Conservation (phyloP, 2,888 invertebrate species). For the Epirrhoe alternata region DNA sequence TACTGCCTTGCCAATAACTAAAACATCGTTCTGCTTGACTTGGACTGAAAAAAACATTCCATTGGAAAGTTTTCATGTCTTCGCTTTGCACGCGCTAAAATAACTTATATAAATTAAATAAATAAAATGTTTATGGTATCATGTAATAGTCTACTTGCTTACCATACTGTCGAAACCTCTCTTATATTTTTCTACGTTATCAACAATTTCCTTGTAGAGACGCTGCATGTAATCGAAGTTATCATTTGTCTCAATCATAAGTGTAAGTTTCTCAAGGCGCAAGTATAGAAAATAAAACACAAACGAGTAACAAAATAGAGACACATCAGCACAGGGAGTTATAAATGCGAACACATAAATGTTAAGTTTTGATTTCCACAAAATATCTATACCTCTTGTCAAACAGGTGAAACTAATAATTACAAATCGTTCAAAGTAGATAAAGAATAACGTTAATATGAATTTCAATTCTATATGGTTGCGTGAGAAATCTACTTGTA, state of each 20-base stretch:
- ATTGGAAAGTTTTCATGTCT: no score
- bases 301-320: constrained; percentile 1
- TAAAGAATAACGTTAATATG: background rate
- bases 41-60: no score
- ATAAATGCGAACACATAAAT: background rate
- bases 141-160: background rate
- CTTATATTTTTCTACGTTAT: constrained; percentile 18
- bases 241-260: background rate
- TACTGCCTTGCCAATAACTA: no score
- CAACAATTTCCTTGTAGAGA: constrained; percentile 21
- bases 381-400: background rate
- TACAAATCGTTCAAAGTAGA: background rate
- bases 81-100: no score
- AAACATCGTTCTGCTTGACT: no score
- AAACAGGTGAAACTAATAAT: background rate
- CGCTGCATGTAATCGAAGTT: background rate
- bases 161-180: constrained; percentile 16
- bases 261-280: background rate
- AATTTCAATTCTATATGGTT: background rate
- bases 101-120: no score
- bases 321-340: background rate
- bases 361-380: background rate
- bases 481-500: background rate
- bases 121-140: no score
- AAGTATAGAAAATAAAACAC: constrained; percentile 6